These are phyloP conservation scores for Boloria euphrosyne DNA, from an alignment of 2,888 invertebrate genomes.

Conservation along the genomic window DNA sequence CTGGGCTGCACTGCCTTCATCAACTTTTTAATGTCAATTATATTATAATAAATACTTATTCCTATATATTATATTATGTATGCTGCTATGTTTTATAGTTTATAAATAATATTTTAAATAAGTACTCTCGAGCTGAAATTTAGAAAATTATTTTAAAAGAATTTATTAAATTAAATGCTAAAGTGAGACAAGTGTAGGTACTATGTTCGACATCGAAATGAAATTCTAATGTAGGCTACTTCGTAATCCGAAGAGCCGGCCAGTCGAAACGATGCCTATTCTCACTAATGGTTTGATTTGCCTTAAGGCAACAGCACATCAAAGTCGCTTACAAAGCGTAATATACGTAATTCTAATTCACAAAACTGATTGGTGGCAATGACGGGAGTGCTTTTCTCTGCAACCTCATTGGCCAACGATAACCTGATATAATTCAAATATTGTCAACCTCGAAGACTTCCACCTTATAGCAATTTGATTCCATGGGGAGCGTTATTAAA, in stretches of 20 bases:
- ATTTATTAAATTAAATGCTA: no score
- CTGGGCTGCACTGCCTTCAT: no score
- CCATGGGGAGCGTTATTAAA: constrained; percentile 72
- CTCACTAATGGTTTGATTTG: constrained; percentile 43
- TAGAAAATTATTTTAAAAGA: no score
- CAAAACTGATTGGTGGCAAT: constrained; percentile 57
- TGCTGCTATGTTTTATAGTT: no score
- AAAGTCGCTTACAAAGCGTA: constrained; percentile 55
- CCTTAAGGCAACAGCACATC: constrained; percentile 53
- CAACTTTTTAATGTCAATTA: no score
- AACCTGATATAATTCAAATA: constrained; percentile 78
- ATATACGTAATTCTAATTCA: constrained; percentile 65
- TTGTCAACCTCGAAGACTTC: constrained; percentile 70
- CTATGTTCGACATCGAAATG: background rate
- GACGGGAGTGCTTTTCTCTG: constrained; percentile 43
- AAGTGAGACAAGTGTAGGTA: no score
- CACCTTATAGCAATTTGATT: constrained; percentile 77
- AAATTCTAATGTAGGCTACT: background rate
- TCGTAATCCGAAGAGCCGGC: constrained; percentile 2
- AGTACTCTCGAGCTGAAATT: no score
- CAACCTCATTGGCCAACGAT: constrained; percentile 64
- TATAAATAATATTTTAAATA: no score
- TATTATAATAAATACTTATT: no score
- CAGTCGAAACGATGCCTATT: background rate
- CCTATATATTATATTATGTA: no score